phyloP scores from a whole-genome alignment of 2,888 invertebrate genomes.

The Rhamnusium bicolor region DNA sequence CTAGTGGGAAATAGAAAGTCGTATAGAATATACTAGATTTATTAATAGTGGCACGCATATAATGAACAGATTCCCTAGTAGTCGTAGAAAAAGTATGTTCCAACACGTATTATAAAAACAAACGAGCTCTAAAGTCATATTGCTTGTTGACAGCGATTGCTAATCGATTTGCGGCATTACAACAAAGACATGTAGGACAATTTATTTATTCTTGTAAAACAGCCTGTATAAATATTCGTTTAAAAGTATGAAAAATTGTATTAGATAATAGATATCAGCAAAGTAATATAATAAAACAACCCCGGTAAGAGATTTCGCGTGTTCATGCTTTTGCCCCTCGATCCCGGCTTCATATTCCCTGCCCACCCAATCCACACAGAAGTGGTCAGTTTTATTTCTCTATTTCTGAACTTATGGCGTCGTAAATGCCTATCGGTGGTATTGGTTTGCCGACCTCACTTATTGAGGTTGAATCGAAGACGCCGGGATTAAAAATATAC shows the following conservation, averaged over 20 bases:
- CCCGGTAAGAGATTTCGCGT: not conserved
- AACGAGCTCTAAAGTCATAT: too few species aligned
- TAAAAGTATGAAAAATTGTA: not conserved
- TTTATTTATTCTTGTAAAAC: too few species aligned
- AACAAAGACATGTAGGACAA: too few species aligned
- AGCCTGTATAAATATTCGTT: too few species aligned
- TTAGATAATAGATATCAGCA: constrained; percentile 5
- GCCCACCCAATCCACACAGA: constrained; percentile 29
- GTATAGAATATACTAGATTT: too few species aligned
- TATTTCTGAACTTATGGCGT: constrained; percentile 32
- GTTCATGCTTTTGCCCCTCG: not conserved
- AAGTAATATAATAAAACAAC: constrained; percentile 4
- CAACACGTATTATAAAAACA: too few species aligned
- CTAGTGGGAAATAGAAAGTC: too few species aligned
- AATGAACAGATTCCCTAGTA: too few species aligned
- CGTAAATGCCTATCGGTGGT: constrained; percentile 35
- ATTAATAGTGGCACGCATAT: too few species aligned
- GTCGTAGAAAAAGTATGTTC: too few species aligned
- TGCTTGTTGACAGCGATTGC: too few species aligned
- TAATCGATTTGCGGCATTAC: too few species aligned
- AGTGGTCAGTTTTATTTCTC: constrained; percentile 35
- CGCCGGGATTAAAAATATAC: constrained; percentile 30
- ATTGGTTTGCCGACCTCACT: constrained; percentile 34
- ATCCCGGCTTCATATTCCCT: constrained; percentile 2
- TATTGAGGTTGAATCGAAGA: constrained; percentile 28